These are phyloP conservation scores for Conus canariensis DNA, from an alignment of 2,888 invertebrate genomes.

Conservation along the genomic window DNA sequence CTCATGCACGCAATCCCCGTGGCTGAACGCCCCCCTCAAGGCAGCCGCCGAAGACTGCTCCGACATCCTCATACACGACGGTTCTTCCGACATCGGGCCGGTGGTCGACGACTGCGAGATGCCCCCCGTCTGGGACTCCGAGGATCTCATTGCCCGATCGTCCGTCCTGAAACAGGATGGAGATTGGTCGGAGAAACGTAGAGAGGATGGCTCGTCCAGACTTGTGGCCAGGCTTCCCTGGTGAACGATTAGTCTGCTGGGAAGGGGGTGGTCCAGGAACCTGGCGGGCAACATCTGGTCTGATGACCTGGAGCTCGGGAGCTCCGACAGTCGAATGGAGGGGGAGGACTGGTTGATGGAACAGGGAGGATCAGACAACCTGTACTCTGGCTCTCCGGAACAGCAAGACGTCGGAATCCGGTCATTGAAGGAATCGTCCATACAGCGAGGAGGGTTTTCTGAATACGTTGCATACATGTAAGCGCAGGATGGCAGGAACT, in stretches of 20 bases:
- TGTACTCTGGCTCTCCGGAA: not conserved
- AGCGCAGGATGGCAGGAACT: conserved; percentile 28
- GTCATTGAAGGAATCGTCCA: not conserved
- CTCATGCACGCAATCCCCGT: not conserved
- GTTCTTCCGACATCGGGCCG: not conserved
- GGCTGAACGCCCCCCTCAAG: not conserved
- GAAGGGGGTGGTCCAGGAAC: not conserved
- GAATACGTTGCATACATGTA: conserved; percentile 14
- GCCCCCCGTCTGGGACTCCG: not conserved
- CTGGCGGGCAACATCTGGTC: not conserved
- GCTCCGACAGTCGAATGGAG: conserved; percentile 5
- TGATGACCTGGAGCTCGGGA: not conserved
- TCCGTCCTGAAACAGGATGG: not conserved
- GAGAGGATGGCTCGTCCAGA: not conserved
- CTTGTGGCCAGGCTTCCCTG: not conserved
- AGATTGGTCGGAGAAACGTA: not conserved
- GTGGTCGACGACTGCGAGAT: not conserved
- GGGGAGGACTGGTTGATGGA: not conserved
- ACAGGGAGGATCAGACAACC: not conserved
- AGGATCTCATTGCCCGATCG: not conserved
- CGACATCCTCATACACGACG: not conserved
- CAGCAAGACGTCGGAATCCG: not conserved
- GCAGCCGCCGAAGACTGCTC: not conserved
- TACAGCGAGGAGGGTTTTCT: not conserved
- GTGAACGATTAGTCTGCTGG: not conserved